phyloP scores from a whole-genome alignment of 2,797 vertebrate genomes.

The Pteronotus mesoamericanus region DNA sequence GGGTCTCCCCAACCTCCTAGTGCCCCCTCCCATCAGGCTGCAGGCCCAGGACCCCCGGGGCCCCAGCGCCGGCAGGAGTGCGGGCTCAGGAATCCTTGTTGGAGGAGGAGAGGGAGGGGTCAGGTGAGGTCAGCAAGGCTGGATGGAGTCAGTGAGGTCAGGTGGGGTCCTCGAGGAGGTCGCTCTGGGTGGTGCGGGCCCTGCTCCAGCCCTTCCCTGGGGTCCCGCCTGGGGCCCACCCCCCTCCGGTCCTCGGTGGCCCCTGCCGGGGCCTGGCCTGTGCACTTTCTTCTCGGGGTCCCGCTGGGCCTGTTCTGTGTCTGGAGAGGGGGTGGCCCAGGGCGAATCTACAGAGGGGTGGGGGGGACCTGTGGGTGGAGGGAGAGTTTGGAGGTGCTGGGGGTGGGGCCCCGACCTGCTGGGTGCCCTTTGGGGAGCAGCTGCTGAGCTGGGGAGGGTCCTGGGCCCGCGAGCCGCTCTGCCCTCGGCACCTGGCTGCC shows the following conservation, averaged over 20 bases:
- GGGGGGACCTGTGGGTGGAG: background rate
- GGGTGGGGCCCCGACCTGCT: background rate
- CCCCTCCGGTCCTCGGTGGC: background rate
- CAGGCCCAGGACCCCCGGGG: background rate
- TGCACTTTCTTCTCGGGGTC: background rate
- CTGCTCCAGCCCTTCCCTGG: too few relatives aligned
- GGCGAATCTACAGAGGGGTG: background rate
- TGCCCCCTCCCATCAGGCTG: background rate
- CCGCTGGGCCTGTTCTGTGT: background rate
- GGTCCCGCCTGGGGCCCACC: background rate
- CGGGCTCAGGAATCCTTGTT: background rate
- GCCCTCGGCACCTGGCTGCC: background rate
- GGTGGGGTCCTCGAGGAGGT: background rate
- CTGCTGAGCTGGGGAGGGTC: fast-evolving
- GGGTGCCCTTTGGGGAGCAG: background rate
- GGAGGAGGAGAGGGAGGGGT: background rate
- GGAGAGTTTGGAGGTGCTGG: background rate
- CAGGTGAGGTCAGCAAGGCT: background rate
- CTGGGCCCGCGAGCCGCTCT: background rate
- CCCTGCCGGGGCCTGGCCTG: background rate
- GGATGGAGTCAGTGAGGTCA: background rate
- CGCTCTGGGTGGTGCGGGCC: background rate
- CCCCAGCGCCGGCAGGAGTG: background rate
- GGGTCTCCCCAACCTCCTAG: background rate
- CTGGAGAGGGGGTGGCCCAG: background rate